Base-by-base conservation (phyloP, 2,888 invertebrate species). In the Cerastis leucographa region DNA sequence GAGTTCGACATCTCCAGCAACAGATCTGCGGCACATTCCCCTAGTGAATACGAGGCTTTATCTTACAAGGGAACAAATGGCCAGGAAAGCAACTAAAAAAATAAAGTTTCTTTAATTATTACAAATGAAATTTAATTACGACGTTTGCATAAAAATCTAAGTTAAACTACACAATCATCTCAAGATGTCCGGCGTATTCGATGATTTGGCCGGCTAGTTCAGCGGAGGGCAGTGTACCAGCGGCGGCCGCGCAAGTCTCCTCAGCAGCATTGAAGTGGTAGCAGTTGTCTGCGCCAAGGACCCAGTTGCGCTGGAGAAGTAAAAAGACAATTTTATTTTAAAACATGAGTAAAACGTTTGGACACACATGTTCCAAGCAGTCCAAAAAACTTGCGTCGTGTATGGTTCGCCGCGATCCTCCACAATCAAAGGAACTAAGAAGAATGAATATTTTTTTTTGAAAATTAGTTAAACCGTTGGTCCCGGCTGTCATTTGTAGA, bases 121-220 rank as follows among this genome's bases (percentile, higher is more conserved):
- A 74, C 11, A 75, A 74, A 80, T 61, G 59, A 78, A 78, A 79
- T 84, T 82, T 84, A 74, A 83, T 87, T 76, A 82, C 51, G 76
- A 78, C 64, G 35, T 3, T 56, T 76, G 71, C 68, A 86, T 64
- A 76, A 65, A 64, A 74, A 67, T 72, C n/a, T 84, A 72, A 82
- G 42, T 54, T 56, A 77, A 66, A 73, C 97, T 98, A 99, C 81
- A 99, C 99, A 97, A 99, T 99, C 99, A 99, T 99, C 97, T 99
- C 99, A 88, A 99, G 97, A 97, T 99, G 99, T 92, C 98, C 98
- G 6, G 99, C 99, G 95, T 99, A 99, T 93, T 99, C 99, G 88
- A 99, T 98, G 29, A 99, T 98, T 94, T 99, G 99, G 91, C 98
- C 98, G 0, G 99, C 99, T 51, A 99, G 97, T 91, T 99, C 98